Conservation (phyloP, 92 coral and sea anemone genomes). For the Porites lobata region DNA sequence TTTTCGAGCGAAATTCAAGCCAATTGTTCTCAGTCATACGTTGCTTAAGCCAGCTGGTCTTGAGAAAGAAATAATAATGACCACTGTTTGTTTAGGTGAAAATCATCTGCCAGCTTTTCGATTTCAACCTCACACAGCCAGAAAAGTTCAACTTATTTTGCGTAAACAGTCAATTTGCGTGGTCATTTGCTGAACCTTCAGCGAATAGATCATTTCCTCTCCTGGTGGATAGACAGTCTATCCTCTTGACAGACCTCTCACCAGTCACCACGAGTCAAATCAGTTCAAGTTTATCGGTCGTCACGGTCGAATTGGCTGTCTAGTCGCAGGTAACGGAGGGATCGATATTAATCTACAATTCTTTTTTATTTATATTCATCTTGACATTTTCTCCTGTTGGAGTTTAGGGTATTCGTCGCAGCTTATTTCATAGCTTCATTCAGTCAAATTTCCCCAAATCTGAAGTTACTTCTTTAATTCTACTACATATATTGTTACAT, state of each 20-base stretch:
- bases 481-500: no score
- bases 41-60: slow-evolving; percentile 9
- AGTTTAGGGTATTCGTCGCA: no score
- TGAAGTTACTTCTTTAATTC: no score
- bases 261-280: no score
- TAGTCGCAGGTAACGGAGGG: not conserved
- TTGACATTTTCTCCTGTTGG: no score
- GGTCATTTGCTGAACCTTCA: not conserved
- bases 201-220: not conserved
- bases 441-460: no score
- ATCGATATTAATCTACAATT: no score
- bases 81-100: slow-evolving; percentile 7
- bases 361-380: not conserved
- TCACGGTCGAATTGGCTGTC: not conserved
- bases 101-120: not conserved
- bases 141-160: not conserved
- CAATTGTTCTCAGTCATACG: not conserved
- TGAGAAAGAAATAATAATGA: not conserved
- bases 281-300: not conserved
- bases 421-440: no score
- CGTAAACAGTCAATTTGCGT: not conserved
- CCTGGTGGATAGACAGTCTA: no score
- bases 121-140: not conserved
- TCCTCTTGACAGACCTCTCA: no score
- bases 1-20: slow-evolving; percentile 2